Conservation (phyloP, 2,888 invertebrate genomes). For the Petrolisthes cinctipes region DNA sequence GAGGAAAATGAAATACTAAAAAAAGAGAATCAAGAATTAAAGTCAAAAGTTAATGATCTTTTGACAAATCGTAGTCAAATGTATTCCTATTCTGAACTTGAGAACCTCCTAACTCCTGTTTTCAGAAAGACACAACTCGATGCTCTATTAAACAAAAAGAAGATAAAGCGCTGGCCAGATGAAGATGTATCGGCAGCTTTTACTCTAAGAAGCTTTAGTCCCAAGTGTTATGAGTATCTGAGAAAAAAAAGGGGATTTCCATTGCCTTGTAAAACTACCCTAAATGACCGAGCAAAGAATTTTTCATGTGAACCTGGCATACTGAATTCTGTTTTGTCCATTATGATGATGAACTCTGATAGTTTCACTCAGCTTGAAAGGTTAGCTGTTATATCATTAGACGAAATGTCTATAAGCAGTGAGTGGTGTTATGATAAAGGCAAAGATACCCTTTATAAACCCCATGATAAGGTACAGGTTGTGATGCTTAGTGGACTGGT, state of each 20-base stretch:
- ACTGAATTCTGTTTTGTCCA: conserved; percentile 14
- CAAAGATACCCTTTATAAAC: too few relatives aligned
- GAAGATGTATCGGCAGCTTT: not conserved
- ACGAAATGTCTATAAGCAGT: too few relatives aligned
- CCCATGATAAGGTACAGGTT: too few relatives aligned
- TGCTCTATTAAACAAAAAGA: not conserved
- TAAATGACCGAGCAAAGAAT: conserved; percentile 9
- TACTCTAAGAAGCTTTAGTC: conserved; percentile 4
- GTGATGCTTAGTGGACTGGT: too few relatives aligned
- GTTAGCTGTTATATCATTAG: too few relatives aligned
- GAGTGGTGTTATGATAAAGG: too few relatives aligned
- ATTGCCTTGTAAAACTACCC: conserved; percentile 13
- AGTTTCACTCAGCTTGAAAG: too few relatives aligned
- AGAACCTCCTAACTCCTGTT: not conserved
- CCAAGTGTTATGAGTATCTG: conserved; percentile 31
- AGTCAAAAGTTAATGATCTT: too few relatives aligned
- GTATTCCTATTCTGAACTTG: not conserved
- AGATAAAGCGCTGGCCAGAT: not conserved
- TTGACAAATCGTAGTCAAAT: not conserved
- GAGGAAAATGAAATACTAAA: not conserved
- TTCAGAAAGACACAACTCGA: not conserved
- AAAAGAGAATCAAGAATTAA: not conserved
- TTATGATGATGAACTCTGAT: too few relatives aligned
- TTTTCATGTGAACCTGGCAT: conserved; percentile 33
- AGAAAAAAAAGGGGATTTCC: conserved; percentile 7